A percentile compares a stretch with the other conserved stretches of the same genome.
phyloP scores from a whole-genome alignment of 2,113 vertebrate genomes.

The Toxostoma redivivum region DNA sequence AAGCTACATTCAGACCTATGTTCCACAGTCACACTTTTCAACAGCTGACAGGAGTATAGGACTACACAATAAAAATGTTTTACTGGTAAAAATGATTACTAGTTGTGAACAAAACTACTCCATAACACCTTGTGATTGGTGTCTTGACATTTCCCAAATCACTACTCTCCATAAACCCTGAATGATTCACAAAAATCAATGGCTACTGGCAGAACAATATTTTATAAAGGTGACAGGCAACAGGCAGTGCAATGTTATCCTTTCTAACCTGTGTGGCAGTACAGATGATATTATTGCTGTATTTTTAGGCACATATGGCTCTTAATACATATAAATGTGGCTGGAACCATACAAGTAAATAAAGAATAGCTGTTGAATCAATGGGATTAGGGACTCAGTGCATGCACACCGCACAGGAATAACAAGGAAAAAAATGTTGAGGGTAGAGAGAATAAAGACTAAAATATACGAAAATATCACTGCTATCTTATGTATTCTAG shows the following conservation, averaged over 20 bases:
- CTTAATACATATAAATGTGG: background rate
- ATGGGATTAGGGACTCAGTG: background rate
- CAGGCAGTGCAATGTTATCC: background rate
- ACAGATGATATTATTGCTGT: background rate
- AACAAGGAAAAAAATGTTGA: background rate
- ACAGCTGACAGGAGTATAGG: background rate
- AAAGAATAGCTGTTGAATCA: background rate
- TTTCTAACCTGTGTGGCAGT: background rate
- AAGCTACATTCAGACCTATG: background rate
- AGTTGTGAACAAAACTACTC: conserved; percentile 24
- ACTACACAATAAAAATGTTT: conserved; percentile 17
- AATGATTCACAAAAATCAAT: conserved; percentile 59
- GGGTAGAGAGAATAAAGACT: background rate
- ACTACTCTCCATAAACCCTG: conserved; percentile 1
- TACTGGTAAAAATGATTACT: conserved; percentile 31
- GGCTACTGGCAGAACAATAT: conserved; percentile 4
- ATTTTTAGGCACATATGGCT: background rate
- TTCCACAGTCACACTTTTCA: background rate
- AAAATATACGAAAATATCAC: background rate
- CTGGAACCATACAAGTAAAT: background rate
- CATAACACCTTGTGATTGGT: conserved; percentile 39
- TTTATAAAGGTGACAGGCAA: conserved; percentile 5
- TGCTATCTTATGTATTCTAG: background rate
- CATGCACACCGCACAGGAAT: background rate
- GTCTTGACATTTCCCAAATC: conserved; percentile 40